Conservation (phyloP, 2,888 invertebrate genomes). For the Campoplex nolae region DNA sequence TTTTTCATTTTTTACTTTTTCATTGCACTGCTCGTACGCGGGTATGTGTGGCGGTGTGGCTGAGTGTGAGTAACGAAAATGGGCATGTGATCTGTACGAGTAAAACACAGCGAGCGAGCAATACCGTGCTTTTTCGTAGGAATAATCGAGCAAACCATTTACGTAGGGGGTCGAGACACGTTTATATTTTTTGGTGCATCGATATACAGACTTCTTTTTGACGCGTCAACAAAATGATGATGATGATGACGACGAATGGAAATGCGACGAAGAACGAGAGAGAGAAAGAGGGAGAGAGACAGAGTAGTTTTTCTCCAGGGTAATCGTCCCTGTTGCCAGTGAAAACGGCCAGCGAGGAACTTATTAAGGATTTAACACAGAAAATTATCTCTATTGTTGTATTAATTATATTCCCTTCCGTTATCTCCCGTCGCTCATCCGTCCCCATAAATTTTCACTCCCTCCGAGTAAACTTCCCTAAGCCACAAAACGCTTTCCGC, state of each 20-base stretch:
- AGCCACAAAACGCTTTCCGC: constrained; percentile 43
- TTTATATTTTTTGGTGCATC: constrained; percentile 73
- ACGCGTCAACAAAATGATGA: constrained; percentile 65
- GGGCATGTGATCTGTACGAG: constrained; percentile 4
- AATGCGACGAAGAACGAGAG: constrained; percentile 60
- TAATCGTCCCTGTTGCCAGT: constrained; percentile 36
- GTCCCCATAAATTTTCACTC: constrained; percentile 40
- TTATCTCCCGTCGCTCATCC: constrained; percentile 3
- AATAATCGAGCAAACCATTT: constrained; percentile 13
- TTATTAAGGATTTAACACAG: constrained; percentile 71
- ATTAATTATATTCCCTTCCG: constrained; percentile 63
- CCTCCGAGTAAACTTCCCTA: constrained; percentile 35
- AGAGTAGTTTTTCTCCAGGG: constrained; percentile 53
- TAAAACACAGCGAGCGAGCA: constrained; percentile 1
- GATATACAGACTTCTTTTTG: constrained; percentile 78
- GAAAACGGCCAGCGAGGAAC: constrained; percentile 64
- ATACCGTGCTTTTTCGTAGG: constrained; percentile 7
- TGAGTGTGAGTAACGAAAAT: constrained; percentile 2
- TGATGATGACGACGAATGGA: constrained; percentile 55
- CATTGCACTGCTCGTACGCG: background rate
- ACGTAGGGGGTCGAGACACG: constrained; percentile 57
- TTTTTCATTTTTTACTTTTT: background rate
- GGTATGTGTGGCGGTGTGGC: background rate
- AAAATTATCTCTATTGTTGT: constrained; percentile 72
- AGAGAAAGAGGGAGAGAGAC: constrained; percentile 58